Evolutionary conservation across 2,888 invertebrate species (phyloP).

Genomic region (Ormyrus labotus): DNA sequence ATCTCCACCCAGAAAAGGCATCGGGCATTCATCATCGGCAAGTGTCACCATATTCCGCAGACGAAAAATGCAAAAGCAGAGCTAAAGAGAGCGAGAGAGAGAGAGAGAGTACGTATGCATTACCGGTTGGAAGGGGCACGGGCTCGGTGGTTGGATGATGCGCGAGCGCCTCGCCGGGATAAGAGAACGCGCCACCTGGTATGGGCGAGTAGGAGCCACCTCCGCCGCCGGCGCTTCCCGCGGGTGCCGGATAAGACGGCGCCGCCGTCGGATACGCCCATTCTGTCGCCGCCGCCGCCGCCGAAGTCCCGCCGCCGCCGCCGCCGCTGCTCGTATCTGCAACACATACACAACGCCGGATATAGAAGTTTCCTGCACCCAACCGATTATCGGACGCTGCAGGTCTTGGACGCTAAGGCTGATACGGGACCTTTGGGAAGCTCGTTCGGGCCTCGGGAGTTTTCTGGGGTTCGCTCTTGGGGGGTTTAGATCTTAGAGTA

Average conservation of each 20-base stretch:
- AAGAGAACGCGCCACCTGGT: constrained; percentile 73
- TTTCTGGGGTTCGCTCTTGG: no score
- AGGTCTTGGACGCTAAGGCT: no score
- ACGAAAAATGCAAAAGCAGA: background rate
- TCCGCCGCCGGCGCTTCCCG: constrained; percentile 66
- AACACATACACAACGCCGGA: background rate
- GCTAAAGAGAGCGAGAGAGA: constrained; percentile 9
- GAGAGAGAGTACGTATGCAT: constrained; percentile 28
- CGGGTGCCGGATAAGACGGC: constrained; percentile 71
- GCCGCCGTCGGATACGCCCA: constrained; percentile 70
- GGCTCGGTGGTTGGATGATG: constrained; percentile 75
- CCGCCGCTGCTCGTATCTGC: constrained; percentile 43
- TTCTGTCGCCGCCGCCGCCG: constrained; percentile 59
- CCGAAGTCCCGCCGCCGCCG: constrained; percentile 1
- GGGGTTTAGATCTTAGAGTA: no score
- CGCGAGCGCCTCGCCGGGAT: constrained; percentile 73
- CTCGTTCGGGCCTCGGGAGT: no score
- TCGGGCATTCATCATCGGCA: no score
- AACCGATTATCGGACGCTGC: no score
- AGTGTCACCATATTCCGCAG: no score
- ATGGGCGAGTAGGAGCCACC: constrained; percentile 73
- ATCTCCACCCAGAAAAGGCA: no score
- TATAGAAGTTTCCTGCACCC: no score
- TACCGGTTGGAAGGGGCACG: constrained; percentile 72
- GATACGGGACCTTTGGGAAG: no score